phyloP scores from a whole-genome alignment of 2,113 vertebrate genomes.

The Lycaon pictus region DNA sequence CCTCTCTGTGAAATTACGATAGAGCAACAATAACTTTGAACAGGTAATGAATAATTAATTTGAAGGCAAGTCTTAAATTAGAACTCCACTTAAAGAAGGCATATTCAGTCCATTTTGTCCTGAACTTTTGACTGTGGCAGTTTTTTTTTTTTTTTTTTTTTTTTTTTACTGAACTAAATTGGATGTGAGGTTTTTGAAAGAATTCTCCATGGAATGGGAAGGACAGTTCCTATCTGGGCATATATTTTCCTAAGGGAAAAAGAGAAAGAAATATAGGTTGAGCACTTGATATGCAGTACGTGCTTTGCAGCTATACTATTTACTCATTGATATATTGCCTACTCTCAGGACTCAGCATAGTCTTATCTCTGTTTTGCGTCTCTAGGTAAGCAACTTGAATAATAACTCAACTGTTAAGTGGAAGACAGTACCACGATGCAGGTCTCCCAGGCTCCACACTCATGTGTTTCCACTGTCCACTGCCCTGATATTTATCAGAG shows the following conservation, averaged over 20 bases:
- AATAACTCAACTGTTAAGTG: neutral
- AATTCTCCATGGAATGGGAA: neutral
- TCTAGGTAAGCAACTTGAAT: neutral
- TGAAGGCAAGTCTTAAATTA: conserved; percentile 51
- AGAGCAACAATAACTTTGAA: neutral
- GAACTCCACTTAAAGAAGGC: neutral
- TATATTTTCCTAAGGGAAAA: neutral
- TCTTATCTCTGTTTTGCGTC: neutral
- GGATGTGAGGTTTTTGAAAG: conserved; percentile 10
- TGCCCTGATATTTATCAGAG: neutral
- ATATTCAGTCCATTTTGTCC: neutral
- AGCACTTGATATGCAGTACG: neutral
- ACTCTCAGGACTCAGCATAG: neutral
- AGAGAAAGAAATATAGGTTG: neutral
- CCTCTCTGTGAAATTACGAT: conserved; percentile 1
- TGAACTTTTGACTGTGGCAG: neutral
- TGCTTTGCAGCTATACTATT: neutral
- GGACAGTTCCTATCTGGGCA: neutral
- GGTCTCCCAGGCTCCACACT: neutral
- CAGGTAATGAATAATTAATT: conserved; percentile 53
- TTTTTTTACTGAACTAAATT: neutral
- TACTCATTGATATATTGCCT: neutral
- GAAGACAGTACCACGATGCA: neutral
- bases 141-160: neutral
- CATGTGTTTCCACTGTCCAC: neutral